Base-by-base conservation (phyloP, 2,113 vertebrate species). In the Echinops telfairi region DNA sequence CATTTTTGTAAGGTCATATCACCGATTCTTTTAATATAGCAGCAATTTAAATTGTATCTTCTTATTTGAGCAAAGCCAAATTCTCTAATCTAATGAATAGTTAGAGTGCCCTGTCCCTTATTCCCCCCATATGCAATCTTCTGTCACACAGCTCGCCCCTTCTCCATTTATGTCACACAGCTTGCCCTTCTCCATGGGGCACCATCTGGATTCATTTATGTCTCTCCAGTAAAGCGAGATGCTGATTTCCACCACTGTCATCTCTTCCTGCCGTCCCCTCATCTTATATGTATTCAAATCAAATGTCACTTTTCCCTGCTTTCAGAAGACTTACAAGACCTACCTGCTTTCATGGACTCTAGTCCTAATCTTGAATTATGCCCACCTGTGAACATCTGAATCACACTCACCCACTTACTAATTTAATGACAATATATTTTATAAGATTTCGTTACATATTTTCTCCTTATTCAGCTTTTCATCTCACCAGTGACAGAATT, bases 391-490 rank as follows among this genome's bases (percentile, higher is more conserved):
- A 90, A 73, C 23, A 77, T 75, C 29, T 81, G 66, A 89, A 75
- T 86, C 53, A 47, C 80, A 33, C 9, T 53, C 43, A 82, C 47
- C 33, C 47, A 15, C 20, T 86, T 83, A 60, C 40, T 92, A 66
- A 75, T 62, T 58, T 2, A 92, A 53, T 11, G 47, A 53, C 47
- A 53, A 40, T n/a, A 10, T 15, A 75, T 66, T 80, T 88, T 71
- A 89, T 89, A 36, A 47, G 9, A 87, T 82, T 84, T 86, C 36
- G 58, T 91, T 58, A 91, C 73, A 73, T 86, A 10, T 89, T 87
- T 80, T 91, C 94, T 92, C 19, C 17, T 15, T 29, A 36, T 47
- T 93, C 57, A 75, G 19, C 91, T 82, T 88, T 90, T 68, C 86
- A 29, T 92, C 20, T 86, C 89, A 16, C 70, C 29, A 79, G 17